Evolutionary conservation across 2,113 vertebrate species (phyloP), one percentile per base, ranked within the genome.

Genomic region (Nerophis ophidion): DNA sequence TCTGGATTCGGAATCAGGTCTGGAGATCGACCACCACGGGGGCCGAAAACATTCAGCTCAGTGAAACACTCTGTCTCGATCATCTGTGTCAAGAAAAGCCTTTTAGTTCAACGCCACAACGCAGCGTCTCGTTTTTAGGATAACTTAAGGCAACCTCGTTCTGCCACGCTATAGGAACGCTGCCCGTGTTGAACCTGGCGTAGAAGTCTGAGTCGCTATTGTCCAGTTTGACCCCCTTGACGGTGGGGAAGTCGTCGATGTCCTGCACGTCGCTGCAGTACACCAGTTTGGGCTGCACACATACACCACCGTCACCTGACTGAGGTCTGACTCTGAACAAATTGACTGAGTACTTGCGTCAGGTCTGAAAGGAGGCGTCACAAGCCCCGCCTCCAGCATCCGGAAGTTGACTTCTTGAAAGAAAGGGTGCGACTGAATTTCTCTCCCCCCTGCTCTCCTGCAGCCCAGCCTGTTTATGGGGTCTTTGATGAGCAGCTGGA

Each of bases 191-290:
- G 38, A 94, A 95, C 65, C 88, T 86, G 33, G 57, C 55, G 36
- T 94, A 92, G 87, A 95, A 95, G 49, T 89, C 59, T 5, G 46
- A 42, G 76, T 95, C 93, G 0, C 19, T 69, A 34, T 85, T 78
- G 76, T 91, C 87, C 70, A 94, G 72, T 58, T 68, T 87, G 40
- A 93, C 90, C 0, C 93, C 93, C 58, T 87, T 93, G 45, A 93
- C 88, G 0, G 89, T 74, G 0, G 90, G 92, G 69, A 95, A 95
- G 77, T 94, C 93, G 0, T 95, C 93, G 0, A 95, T 93, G 77
- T 95, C 92, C 74, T 92, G 81, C 19, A 95, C 89, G 1, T 94
- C 92, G 33, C 87, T 91, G 84, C 93, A 95, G 80, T 95, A 95
- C 52, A 94, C 93, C 0, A 82, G 89, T 61, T 87, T 87, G 55